Base-by-base conservation (phyloP, 2,113 vertebrate species). In the Amphiprion ocellaris region DNA sequence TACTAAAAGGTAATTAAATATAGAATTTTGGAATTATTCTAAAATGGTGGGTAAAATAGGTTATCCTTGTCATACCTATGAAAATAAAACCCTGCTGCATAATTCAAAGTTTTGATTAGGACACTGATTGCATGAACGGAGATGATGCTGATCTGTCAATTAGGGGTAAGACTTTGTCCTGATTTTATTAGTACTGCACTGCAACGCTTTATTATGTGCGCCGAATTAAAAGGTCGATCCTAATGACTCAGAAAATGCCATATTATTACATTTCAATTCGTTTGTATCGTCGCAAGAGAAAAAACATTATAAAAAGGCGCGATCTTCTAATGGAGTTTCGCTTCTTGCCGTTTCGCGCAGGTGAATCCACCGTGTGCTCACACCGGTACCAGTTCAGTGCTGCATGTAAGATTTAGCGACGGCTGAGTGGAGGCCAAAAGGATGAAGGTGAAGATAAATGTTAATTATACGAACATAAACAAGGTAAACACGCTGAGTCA, bases 401-500 rank as follows among this genome's bases (percentile, higher is more conserved):
- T 37, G 30, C 4, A 2, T 4, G 14, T 19, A 3, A 39, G 17
- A 8, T 26, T 65, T 3, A 65, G 8, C 47, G 10, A 0, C 4
- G 33, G 30, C 26, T 39, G 24, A 24, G 1, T 9, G 5, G 14
- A 10, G 41, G 19, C 50, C 26, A 1, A 1, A 21, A 37, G 4
- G 21, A 21, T 19, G 69, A 30, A 39, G 21, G 16, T 9, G 21
- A 21, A 53, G 2, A 6, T 24, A 12, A 33, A 33, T 23, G 7
- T 10, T 10, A 59, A 52, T n/a, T 4, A 30, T 4, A 21, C 12
- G 4, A 4, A 44, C 59, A 39, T 15, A 33, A 24, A 4, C 26
- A 33, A 8, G 19, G 0, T 0, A 55, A 77, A n/a, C n/a, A 4
- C 33, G 63, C 78, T 47, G 75, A 67, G 73, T 87, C 79, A 81